Evolutionary conservation across 1,140 invertebrate species (phyloP).

Genomic region (Polypedilum pembai): DNA sequence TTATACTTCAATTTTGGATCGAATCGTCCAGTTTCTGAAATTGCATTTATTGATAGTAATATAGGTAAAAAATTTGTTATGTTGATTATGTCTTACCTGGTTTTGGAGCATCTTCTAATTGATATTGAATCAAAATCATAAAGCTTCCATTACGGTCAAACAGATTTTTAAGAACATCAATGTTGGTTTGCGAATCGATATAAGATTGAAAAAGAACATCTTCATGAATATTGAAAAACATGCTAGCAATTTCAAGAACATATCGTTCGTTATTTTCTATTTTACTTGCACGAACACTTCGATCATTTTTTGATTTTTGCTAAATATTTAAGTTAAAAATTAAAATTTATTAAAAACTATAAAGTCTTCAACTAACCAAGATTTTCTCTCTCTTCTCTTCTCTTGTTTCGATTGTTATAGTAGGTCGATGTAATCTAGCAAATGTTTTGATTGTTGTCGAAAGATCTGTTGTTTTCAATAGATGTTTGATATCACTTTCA

Average conservation of each 20-base stretch:
- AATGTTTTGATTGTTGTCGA: conserved; percentile 36
- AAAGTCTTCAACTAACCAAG: neutral
- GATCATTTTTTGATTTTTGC: conserved; percentile 45
- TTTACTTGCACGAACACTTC: conserved; percentile 45
- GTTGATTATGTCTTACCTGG: too few species aligned
- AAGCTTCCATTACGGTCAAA: conserved; percentile 45
- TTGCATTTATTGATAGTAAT: too few species aligned
- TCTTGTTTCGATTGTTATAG: neutral
- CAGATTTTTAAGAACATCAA: conserved; percentile 51
- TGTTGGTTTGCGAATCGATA: conserved; percentile 52
- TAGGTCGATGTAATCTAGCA: conserved; percentile 33
- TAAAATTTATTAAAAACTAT: neutral
- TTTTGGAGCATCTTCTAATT: conserved; percentile 44
- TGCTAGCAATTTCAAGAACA: conserved; percentile 51
- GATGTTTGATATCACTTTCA: conserved; percentile 35
- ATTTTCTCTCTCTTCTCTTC: neutral
- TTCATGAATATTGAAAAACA: conserved; percentile 49
- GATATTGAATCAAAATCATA: conserved; percentile 49
- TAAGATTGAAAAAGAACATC: conserved; percentile 57
- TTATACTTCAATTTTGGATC: conserved; percentile 38
- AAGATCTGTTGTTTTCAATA: conserved; percentile 36
- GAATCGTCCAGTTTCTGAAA: conserved; percentile 43
- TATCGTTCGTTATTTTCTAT: conserved; percentile 52
- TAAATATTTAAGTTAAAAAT: conserved; percentile 35
- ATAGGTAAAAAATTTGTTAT: too few species aligned